Base-by-base conservation (phyloP, 2,888 invertebrate genomes). In the Dinocampus coccinellae region DNA sequence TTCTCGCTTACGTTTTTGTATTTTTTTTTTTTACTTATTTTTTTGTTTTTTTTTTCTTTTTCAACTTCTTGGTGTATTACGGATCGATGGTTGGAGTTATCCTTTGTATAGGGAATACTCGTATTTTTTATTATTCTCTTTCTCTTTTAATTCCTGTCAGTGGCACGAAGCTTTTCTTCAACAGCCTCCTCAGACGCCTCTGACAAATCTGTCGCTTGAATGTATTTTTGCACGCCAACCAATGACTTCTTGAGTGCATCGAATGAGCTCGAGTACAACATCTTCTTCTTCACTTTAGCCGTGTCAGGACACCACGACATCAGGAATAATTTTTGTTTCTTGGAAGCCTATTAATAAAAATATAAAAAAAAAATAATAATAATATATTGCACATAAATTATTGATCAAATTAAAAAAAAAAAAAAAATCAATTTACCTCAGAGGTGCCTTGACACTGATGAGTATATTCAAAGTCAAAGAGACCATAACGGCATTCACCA, bases 301-400 rank as follows among this genome's bases (percentile, higher is more conserved):
- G 95, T 96, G 90, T 99, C 98, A 58, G 98, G 98, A 92, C 98
- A 97, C 97, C 97, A 97, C 88, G 96, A 96, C 95, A 98, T 97
- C 88, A 98, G 93, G 92, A 98, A 96, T 83, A 98, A 90, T 89
- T 98, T 98, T 89, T 98, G 97, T 93, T 97, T 97, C 92, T 97
- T 97, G 88, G 96, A 95, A 85, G 95, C 95, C 87, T 90, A 78
- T 33, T 10, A 34, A 58, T 60, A 47, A 16, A 52, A 57, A n/a
- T 11, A 66, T 58, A 47, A 39, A 26, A 47, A 22, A 29, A 29
- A 11, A 39, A 26, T 7, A 52, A 24, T 10, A 16, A 26, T 47
- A 7, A n/a, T n/a, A n/a, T 29, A 26, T 24, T 36, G 3, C 13
- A 26, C 3, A 47, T 62, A 3, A 22, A 26, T 52, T 13, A 22